Percentiles rank a stretch among this genome's conserved stretches.
Conservation (phyloP, 2,888 invertebrate species). For the Synergus gifuensis region DNA sequence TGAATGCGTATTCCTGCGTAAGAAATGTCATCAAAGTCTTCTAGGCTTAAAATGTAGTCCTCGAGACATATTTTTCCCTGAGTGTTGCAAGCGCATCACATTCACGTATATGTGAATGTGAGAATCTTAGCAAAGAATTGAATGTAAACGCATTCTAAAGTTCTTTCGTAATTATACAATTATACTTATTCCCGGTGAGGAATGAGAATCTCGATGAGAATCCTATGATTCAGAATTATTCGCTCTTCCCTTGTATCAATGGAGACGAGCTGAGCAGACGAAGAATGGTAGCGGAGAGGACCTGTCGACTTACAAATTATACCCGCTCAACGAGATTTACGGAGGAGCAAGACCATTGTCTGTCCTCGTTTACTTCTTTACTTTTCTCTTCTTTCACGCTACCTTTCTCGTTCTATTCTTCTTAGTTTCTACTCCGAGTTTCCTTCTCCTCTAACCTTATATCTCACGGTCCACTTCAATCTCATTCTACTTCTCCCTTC, state of each 20-base stretch:
- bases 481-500: conserved; percentile 13
- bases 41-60: no score
- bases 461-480: conserved; percentile 24
- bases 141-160: no score
- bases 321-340: conserved; percentile 77
- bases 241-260: conserved; percentile 45
- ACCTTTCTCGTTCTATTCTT: conserved; percentile 25
- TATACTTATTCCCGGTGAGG: no score
- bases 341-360: conserved; percentile 77
- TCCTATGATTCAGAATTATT: conserved; percentile 54
- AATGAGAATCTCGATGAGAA: conserved; percentile 41
- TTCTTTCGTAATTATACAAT: no score
- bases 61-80: no score
- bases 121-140: no score
- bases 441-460: conserved; percentile 19
- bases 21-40: no score
- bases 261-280: conserved; percentile 28
- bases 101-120: no score
- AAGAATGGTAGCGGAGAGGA: conserved; percentile 42
- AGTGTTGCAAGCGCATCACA: no score
- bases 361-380: conserved; percentile 72
- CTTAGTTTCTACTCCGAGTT: conserved; percentile 7
- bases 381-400: conserved; percentile 65
- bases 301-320: conserved; percentile 78
- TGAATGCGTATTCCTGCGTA: no score